Evolutionary conservation across 1,140 invertebrate species (phyloP).

Genomic region (Scaptomyza pallida): DNA sequence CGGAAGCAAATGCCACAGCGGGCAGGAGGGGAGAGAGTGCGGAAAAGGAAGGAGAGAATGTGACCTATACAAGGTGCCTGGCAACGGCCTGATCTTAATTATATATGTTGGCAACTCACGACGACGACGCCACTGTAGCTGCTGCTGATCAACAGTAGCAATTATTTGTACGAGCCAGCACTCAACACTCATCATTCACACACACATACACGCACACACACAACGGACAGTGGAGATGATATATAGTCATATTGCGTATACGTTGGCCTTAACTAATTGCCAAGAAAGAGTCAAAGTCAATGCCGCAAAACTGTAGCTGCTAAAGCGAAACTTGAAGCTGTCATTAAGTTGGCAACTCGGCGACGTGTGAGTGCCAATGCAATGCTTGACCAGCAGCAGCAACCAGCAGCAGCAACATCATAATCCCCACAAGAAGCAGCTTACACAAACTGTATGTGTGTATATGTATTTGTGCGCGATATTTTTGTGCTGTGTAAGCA

Average conservation of each 20-base stretch:
- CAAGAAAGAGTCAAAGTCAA: slow-evolving; percentile 26
- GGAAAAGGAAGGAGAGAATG: slow-evolving; percentile 8
- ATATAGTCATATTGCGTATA: slow-evolving; percentile 51
- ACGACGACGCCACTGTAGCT: slow-evolving; percentile 12
- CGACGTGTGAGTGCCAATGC: slow-evolving; percentile 54
- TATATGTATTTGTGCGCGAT: slow-evolving; percentile 1
- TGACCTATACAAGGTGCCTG: slow-evolving; percentile 55
- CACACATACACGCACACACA: slow-evolving; percentile 33
- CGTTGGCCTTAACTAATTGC: slow-evolving; percentile 57
- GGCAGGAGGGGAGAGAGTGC: slow-evolving; percentile 3
- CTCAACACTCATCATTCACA: slow-evolving; percentile 76
- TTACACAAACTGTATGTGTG: slow-evolving; percentile 1
- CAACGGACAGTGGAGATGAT: slow-evolving; percentile 29
- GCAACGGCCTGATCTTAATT: slow-evolving; percentile 61
- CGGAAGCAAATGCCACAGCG: slow-evolving; percentile 1
- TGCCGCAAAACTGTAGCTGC: slow-evolving; percentile 10
- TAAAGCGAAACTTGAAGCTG: slow-evolving; percentile 64
- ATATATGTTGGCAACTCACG: slow-evolving; percentile 68
- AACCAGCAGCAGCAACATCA: slow-evolving; percentile 59
- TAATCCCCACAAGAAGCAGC: slow-evolving; percentile 57
- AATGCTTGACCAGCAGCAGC: slow-evolving; percentile 16
- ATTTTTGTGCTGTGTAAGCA: slow-evolving; percentile 53
- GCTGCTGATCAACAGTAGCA: slow-evolving; percentile 71
- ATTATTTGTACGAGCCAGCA: slow-evolving; percentile 67
- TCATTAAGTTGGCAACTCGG: slow-evolving; percentile 70